Evolutionary conservation across 2,797 vertebrate genomes (phyloP).

Genomic region (Microchirus variegatus): DNA sequence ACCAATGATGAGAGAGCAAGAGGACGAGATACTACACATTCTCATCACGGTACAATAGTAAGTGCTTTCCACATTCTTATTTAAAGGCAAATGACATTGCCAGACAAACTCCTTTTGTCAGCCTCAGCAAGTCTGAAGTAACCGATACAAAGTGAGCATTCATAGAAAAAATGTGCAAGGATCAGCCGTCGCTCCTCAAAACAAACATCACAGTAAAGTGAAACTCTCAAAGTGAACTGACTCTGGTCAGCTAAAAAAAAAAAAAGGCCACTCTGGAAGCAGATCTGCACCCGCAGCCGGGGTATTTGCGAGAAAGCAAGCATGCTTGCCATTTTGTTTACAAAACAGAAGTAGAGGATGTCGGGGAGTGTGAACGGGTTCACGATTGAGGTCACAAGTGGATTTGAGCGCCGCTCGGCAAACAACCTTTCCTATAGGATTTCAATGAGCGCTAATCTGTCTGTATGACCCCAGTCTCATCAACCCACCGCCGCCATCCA

Average conservation of each 20-base stretch:
- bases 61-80: constrained; percentile 31
- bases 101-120: constrained; percentile 23
- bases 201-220: constrained; percentile 53
- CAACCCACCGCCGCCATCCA: constrained; percentile 18
- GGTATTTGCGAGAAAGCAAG: not conserved
- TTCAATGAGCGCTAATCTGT: constrained; percentile 75
- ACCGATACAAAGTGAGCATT: constrained; percentile 50
- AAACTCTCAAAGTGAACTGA: constrained; percentile 33
- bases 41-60: constrained; percentile 8
- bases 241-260: constrained; percentile 19
- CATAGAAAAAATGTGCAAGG: constrained; percentile 47
- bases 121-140: constrained; percentile 7
- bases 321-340: constrained; percentile 48
- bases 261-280: constrained; percentile 14
- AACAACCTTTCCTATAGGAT: constrained; percentile 74
- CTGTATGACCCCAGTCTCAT: constrained; percentile 63
- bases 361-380: constrained; percentile 45
- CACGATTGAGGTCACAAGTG: constrained; percentile 66
- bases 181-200: constrained; percentile 41
- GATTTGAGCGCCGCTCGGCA: constrained; percentile 71
- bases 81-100: constrained; percentile 25
- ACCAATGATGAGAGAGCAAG: not conserved
- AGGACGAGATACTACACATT: constrained; percentile 2
- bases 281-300: not conserved
- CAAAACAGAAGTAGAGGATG: constrained; percentile 52